phyloP scores from a whole-genome alignment of 2,797 vertebrate species.

The Microctenopoma steveboyesi region DNA sequence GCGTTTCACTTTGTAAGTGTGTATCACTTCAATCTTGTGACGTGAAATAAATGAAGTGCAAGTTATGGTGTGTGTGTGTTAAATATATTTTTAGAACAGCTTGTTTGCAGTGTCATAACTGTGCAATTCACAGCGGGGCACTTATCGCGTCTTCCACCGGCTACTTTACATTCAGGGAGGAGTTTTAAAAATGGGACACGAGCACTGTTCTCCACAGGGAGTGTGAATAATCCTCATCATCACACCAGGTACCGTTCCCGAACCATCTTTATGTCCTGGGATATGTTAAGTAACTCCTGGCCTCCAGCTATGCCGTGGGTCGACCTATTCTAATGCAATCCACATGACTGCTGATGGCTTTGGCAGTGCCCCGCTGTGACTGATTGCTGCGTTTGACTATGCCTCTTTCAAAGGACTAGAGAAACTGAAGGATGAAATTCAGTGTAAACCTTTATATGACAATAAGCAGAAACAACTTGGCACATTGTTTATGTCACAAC shows the following conservation, averaged over 20 bases:
- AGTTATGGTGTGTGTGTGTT: constrained; percentile 42
- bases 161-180: constrained; percentile 21
- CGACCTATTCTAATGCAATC: constrained; percentile 64
- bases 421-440: constrained; percentile 14
- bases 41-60: constrained; percentile 71
- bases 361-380: constrained; percentile 51
- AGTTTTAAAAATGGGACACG: constrained; percentile 13
- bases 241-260: constrained; percentile 62
- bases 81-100: constrained; percentile 36
- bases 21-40: constrained; percentile 16
- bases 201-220: constrained; percentile 34
- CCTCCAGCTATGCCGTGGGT: constrained; percentile 46
- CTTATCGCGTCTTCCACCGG: neutral
- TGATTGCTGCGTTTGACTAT: constrained; percentile 49
- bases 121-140: neutral
- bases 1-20: constrained; percentile 44
- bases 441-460: constrained; percentile 17
- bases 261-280: constrained; percentile 30
- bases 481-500: constrained; percentile 4
- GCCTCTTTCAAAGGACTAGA: constrained; percentile 23
- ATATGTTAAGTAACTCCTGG: constrained; percentile 65
- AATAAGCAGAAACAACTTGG: constrained; percentile 21
- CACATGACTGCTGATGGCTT: constrained; percentile 51
- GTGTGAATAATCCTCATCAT: constrained; percentile 29
- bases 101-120: neutral